phyloP scores from a whole-genome alignment of 1,140 invertebrate genomes.

The Papilio polytes region DNA sequence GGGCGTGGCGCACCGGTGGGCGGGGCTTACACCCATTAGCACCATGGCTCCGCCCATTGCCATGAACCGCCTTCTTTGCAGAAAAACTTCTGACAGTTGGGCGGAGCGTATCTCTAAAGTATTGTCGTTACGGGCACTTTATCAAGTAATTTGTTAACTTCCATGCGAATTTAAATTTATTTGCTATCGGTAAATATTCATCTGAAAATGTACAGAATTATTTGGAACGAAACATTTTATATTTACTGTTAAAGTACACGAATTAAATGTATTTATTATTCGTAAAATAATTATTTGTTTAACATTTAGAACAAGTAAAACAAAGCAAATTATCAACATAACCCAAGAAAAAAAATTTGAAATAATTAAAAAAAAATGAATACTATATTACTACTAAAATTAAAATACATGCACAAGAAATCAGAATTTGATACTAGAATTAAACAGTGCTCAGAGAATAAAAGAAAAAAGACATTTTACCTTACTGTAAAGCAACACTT shows the following conservation, averaged over 20 bases:
- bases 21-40: slow-evolving; percentile 51
- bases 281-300: background rate
- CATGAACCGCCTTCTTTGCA: slow-evolving; percentile 55
- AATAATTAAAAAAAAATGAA: too few relatives aligned
- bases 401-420: too few relatives aligned
- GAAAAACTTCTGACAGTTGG: slow-evolving; percentile 76
- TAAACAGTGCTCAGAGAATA: too few relatives aligned
- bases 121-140: slow-evolving; percentile 79
- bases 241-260: background rate
- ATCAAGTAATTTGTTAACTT: slow-evolving; percentile 80
- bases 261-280: background rate
- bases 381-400: too few relatives aligned
- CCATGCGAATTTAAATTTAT: slow-evolving; percentile 75
- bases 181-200: slow-evolving; percentile 46
- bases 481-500: too few relatives aligned
- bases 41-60: slow-evolving; percentile 54
- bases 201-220: slow-evolving; percentile 35
- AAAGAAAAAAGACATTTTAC: too few relatives aligned
- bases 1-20: slow-evolving; percentile 69
- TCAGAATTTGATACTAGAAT: too few relatives aligned
- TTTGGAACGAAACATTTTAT: slow-evolving; percentile 8
- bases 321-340: background rate
- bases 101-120: slow-evolving; percentile 63
- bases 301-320: background rate
- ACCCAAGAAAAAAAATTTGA: too few relatives aligned